phyloP scores from a whole-genome alignment of 2,113 vertebrate genomes.

The Apodemus sylvaticus region DNA sequence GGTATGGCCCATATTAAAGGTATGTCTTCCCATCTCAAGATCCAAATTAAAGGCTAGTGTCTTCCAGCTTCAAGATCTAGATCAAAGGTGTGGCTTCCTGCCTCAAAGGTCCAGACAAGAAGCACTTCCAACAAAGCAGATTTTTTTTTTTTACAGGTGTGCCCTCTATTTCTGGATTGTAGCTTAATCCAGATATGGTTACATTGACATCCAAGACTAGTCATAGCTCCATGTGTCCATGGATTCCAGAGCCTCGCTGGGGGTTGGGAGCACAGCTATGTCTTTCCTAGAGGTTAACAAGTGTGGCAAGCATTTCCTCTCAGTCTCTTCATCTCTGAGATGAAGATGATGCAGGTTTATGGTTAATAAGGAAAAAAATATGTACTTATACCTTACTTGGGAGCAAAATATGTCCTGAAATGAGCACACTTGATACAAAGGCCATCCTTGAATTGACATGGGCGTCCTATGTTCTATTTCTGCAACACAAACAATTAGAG shows the following conservation, averaged over 20 bases:
- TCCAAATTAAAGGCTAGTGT: neutral
- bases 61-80: neutral
- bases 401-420: neutral
- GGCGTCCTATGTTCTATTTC: neutral
- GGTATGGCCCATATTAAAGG: neutral
- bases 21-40: neutral
- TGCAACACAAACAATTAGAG: neutral
- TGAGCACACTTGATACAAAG: neutral
- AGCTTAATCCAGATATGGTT: too few relatives aligned
- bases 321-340: neutral
- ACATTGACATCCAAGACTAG: neutral
- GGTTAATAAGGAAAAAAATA: neutral
- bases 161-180: neutral
- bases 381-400: neutral
- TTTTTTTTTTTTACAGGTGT: neutral
- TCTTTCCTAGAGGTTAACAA: neutral
- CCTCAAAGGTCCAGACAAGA: neutral
- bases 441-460: neutral
- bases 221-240: accelerated
- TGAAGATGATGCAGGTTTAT: neutral
- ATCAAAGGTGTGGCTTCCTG: neutral
- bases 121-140: neutral
- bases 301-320: neutral
- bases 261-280: too few relatives aligned
- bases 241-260: neutral